phyloP scores from a whole-genome alignment of 2,888 invertebrate genomes.

The Pheosia gnoma region DNA sequence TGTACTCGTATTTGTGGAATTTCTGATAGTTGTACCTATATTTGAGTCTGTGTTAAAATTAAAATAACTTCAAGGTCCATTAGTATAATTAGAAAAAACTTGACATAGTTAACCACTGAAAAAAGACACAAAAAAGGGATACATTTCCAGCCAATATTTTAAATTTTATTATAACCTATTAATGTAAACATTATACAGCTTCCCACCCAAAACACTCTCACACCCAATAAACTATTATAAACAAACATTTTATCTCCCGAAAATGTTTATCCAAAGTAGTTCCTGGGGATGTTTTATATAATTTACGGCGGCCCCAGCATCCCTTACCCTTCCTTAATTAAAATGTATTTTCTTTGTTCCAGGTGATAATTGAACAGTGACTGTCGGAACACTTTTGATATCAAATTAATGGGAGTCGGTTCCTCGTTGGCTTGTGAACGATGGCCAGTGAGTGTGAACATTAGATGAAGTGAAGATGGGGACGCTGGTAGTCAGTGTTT shows the following conservation, averaged over 20 bases:
- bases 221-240: constrained; percentile 40
- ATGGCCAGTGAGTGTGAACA: constrained; percentile 38
- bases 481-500: constrained; percentile 47
- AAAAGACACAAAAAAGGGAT: too few species aligned
- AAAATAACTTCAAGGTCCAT: too few species aligned
- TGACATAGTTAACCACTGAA: too few species aligned
- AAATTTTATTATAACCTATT: not conserved
- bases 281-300: constrained; percentile 32
- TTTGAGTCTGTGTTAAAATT: too few species aligned
- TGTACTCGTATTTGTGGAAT: not conserved
- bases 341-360: constrained; percentile 63
- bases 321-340: constrained; percentile 17
- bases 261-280: constrained; percentile 42
- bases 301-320: constrained; percentile 26
- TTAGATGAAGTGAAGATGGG: constrained; percentile 57
- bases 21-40: too few species aligned
- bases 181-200: constrained; percentile 18
- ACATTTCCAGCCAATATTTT: not conserved
- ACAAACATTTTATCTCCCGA: constrained; percentile 33
- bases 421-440: constrained; percentile 31
- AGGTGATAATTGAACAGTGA: constrained; percentile 47
- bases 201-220: constrained; percentile 26
- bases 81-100: too few species aligned
- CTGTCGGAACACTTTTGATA: constrained; percentile 28
- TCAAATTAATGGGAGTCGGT: constrained; percentile 18